Evolutionary conservation across 2,888 invertebrate species (phyloP), one percentile per base, ranked within the genome.

Genomic region (Xestia sexstrigata): DNA sequence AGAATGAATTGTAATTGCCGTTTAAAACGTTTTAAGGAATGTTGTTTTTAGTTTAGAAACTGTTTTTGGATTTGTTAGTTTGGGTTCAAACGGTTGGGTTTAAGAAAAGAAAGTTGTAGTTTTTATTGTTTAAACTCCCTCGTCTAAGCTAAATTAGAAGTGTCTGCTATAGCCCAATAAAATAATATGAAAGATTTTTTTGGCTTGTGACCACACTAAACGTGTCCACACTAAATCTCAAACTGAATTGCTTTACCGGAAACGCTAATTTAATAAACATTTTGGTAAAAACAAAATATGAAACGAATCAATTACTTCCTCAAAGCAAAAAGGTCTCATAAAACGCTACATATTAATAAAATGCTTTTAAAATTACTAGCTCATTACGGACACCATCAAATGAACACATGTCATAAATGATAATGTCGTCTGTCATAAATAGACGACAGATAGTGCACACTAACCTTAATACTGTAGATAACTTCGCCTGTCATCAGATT

Each of bases 1-100:
- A 85, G 83, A 76, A 86, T 76, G 75, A 76, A 82, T 85, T 80
- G 80, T 63, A 66, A 86, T 73, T 73, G 68, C 65, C 70, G 67
- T 76, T 81, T 72, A 63, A 76, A 76, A 70, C 45, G 70, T 39
- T 47, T 26, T 60, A 4, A 60, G 63, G 63, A 70, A 63, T 67
- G 45, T 52, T 71, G 73, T 82, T 66, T 55, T 58, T 45, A 8
- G 62, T 67, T 72, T 47, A 45, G 30, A 70, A 60, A 26, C 30
- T 45, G 20, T 62, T 67, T 58, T 58, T 65, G 13, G 47, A 23
- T 55, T 69, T 65, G 35, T 58, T 63, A 26, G 17, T 26, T 69
- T 39, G 15, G 8, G 26, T 30, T 60, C 4, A n/a, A n/a, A n/a
- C n/a, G n/a, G n/a, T n/a, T n/a, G n/a, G n/a, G n/a, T n/a, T n/a